These are phyloP conservation scores for Gouania willdenowi DNA, from an alignment of 2,797 vertebrate species.

Conservation along the genomic window DNA sequence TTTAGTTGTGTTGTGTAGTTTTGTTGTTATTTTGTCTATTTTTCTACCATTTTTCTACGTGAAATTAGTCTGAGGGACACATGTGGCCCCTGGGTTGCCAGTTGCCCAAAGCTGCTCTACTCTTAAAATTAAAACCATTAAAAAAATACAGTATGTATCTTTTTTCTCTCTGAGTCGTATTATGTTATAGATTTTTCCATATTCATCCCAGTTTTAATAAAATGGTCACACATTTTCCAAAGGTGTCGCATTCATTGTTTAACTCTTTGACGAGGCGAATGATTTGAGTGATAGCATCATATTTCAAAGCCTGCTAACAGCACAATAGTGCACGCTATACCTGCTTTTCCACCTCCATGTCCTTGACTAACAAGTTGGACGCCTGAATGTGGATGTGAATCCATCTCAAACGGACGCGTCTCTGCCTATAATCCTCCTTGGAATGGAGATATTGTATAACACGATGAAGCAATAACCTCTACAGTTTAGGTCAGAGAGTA, in stretches of 20 bases:
- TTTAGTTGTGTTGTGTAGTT: no score
- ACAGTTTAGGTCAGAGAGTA: slow-evolving; percentile 66
- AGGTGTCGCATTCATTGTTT: slow-evolving; percentile 28
- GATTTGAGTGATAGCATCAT: slow-evolving; percentile 19
- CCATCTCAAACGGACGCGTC: slow-evolving; percentile 46
- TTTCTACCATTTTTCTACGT: no score
- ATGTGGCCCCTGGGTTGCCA: no score
- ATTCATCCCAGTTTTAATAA: no score
- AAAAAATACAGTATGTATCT: no score
- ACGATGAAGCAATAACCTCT: slow-evolving; percentile 70
- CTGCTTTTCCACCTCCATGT: slow-evolving; percentile 39
- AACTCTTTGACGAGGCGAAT: slow-evolving; percentile 6
- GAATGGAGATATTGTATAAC: slow-evolving; percentile 52
- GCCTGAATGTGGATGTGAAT: slow-evolving; percentile 38
- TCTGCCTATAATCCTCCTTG: slow-evolving; percentile 30
- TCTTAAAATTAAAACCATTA: no score
- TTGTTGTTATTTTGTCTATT: no score
- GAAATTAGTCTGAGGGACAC: no score
- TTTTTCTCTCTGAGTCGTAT: no score
- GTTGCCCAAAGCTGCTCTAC: no score
- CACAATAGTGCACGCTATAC: slow-evolving; percentile 14
- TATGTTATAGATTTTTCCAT: no score
- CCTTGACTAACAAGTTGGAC: slow-evolving; percentile 63
- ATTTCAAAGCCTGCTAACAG: slow-evolving; percentile 24
- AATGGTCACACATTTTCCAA: slow-evolving; percentile 28